Percentiles rank a stretch among this genome's conserved stretches.
Conservation (phyloP, 2,888 invertebrate species). For the Opisthograptis luteolata region DNA sequence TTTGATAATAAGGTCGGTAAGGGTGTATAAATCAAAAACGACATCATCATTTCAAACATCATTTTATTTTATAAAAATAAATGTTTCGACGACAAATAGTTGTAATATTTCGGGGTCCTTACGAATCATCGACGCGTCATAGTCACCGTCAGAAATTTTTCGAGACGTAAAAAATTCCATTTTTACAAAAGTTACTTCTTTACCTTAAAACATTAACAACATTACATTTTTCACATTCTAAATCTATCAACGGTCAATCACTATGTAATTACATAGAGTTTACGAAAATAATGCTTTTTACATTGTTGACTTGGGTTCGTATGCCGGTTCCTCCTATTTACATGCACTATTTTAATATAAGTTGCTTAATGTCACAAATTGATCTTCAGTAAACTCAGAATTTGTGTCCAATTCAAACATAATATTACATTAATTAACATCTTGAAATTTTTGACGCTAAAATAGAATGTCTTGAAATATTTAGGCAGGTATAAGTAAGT, state of each 20-base stretch:
- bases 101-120: slow-evolving; percentile 83
- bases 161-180: slow-evolving; percentile 88
- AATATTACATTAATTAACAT: not conserved
- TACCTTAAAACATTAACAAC: slow-evolving; percentile 87
- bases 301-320: slow-evolving; percentile 29
- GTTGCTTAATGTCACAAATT: not conserved
- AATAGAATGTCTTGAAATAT: too few relatives aligned
- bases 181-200: slow-evolving; percentile 88
- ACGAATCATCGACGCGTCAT: slow-evolving; percentile 71
- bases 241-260: slow-evolving; percentile 83
- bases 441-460: too few relatives aligned
- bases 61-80: slow-evolving; percentile 85
- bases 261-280: slow-evolving; percentile 69
- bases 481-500: too few relatives aligned
- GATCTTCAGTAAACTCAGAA: not conserved
- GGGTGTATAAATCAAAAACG: slow-evolving; percentile 35
- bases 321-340: slow-evolving; percentile 23
- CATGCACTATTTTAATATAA: slow-evolving; percentile 5
- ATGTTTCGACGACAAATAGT: slow-evolving; percentile 85
- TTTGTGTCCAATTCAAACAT: not conserved
- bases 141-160: slow-evolving; percentile 85
- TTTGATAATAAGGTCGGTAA: too few relatives aligned
- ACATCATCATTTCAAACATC: slow-evolving; percentile 70
- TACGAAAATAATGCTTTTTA: slow-evolving; percentile 74
- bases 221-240: slow-evolving; percentile 82